Evolutionary conservation across 2,797 vertebrate genomes (phyloP).

Genomic region (Microctenopoma stevenorrisi): DNA sequence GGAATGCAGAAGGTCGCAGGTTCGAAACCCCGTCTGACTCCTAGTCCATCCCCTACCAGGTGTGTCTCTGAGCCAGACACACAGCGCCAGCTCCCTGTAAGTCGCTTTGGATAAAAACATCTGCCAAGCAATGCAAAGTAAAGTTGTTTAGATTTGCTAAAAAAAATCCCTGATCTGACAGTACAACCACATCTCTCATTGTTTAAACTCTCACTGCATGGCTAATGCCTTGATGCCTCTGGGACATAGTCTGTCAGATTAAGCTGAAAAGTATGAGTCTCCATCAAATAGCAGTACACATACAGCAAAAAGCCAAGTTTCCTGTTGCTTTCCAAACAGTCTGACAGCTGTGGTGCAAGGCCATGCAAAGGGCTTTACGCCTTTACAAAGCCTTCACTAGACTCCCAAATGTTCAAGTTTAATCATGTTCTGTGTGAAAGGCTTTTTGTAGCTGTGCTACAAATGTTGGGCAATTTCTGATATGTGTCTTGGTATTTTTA

Average conservation of each 20-base stretch:
- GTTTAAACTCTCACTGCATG: conserved; percentile 23
- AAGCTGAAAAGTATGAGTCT: conserved; percentile 31
- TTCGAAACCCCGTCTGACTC: no score
- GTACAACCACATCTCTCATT: conserved; percentile 13
- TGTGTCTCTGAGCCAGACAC: no score
- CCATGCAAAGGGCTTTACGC: conserved; percentile 48
- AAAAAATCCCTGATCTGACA: conserved; percentile 1
- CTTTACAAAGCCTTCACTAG: conserved; percentile 29
- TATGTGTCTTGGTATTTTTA: conserved; percentile 4
- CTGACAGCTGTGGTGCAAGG: conserved; percentile 45
- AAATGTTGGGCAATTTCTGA: conserved; percentile 14
- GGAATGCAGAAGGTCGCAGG: no score
- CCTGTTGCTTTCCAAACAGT: conserved; percentile 53
- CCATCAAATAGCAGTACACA: conserved; percentile 42
- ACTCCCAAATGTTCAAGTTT: conserved; percentile 59
- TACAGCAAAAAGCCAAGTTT: conserved; percentile 35
- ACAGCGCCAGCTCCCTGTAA: no score
- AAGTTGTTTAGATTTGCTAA: no score
- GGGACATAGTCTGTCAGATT: conserved; percentile 34
- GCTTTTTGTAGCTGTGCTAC: conserved; percentile 4
- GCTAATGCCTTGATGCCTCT: background rate
- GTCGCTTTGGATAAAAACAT: no score
- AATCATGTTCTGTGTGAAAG: conserved; percentile 47
- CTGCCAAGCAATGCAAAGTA: no score
- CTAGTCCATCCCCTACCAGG: no score